Conservation (phyloP, 2,888 invertebrate species). For the Perizoma flavofasciatum region DNA sequence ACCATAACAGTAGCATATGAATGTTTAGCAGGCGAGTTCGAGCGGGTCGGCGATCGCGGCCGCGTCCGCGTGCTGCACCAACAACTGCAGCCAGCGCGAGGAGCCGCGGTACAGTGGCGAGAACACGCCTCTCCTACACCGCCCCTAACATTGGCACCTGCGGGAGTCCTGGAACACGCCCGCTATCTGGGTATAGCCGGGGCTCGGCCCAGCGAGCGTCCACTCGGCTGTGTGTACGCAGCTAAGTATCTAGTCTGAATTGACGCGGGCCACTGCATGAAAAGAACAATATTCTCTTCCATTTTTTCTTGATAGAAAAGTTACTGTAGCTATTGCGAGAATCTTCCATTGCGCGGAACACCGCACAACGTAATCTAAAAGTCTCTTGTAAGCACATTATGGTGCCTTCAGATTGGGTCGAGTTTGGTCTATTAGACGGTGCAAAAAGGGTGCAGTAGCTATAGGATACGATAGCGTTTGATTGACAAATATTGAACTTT, state of each 20-base stretch:
- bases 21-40: slow-evolving; percentile 53
- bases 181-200: slow-evolving; percentile 65
- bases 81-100: slow-evolving; percentile 63
- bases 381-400: too few relatives aligned
- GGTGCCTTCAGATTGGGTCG: too few relatives aligned
- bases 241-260: too few relatives aligned
- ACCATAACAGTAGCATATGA: neutral
- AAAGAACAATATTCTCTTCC: neutral
- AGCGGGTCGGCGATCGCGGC: slow-evolving; percentile 46
- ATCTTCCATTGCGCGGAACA: neutral
- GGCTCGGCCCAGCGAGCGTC: slow-evolving; percentile 18
- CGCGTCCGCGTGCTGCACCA: slow-evolving; percentile 63
- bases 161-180: slow-evolving; percentile 47
- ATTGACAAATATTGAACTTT: too few relatives aligned
- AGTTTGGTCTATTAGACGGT: too few relatives aligned
- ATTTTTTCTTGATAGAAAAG: slow-evolving; percentile 2
- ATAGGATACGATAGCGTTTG: too few relatives aligned
- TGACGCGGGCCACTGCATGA: slow-evolving; percentile 3
- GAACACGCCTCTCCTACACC: slow-evolving; percentile 67
- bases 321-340: neutral
- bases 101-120: slow-evolving; percentile 61
- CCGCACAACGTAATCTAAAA: too few relatives aligned
- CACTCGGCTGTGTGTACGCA: too few relatives aligned
- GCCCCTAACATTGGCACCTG: slow-evolving; percentile 67
- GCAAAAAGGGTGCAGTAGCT: too few relatives aligned